A percentile compares a stretch with the other conserved stretches of the same genome.
Conservation (phyloP, 1,140 invertebrate species). For the Pseudobourletiella spinata region DNA sequence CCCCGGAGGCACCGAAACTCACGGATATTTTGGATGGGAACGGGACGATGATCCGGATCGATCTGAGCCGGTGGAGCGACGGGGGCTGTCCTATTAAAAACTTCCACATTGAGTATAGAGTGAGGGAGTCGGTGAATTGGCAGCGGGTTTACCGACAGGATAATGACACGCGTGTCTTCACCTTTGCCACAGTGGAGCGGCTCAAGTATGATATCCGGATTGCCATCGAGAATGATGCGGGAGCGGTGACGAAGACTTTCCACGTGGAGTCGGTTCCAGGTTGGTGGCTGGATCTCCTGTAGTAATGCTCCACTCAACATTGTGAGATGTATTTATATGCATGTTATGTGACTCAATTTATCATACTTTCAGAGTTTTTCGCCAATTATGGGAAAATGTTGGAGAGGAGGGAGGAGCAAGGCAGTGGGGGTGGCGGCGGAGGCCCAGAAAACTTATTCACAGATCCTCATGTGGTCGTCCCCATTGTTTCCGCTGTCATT, state of each 20-base stretch:
- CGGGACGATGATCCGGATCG: conserved; percentile 25
- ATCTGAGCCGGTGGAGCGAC: conserved; percentile 26
- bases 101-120: conserved; percentile 44
- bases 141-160: conserved; percentile 17
- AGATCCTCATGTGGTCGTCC: conserved; percentile 32
- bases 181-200: conserved; percentile 1
- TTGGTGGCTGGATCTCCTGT: too few relatives aligned
- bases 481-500: conserved; percentile 29
- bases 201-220: conserved; percentile 20
- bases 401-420: conserved; percentile 16
- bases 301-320: too few relatives aligned
- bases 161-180: conserved; percentile 17
- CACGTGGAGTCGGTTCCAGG: conserved; percentile 24
- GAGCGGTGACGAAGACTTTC: conserved; percentile 14
- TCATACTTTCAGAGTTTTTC: conserved; percentile 28
- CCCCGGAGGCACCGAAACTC: conserved; percentile 15
- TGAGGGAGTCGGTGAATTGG: conserved; percentile 19
- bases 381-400: conserved; percentile 27
- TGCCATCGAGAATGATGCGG: conserved; percentile 28
- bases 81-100: conserved; percentile 41
- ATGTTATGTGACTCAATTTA: not conserved
- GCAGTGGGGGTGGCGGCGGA: not conserved
- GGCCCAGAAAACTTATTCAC: conserved; percentile 9
- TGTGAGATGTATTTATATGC: not conserved
- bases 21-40: conserved; percentile 30